Percentiles rank a stretch among this genome's conserved stretches.
Evolutionary conservation across 2,888 invertebrate genomes (phyloP).

Genomic region (Pachycephus smyrnensis): DNA sequence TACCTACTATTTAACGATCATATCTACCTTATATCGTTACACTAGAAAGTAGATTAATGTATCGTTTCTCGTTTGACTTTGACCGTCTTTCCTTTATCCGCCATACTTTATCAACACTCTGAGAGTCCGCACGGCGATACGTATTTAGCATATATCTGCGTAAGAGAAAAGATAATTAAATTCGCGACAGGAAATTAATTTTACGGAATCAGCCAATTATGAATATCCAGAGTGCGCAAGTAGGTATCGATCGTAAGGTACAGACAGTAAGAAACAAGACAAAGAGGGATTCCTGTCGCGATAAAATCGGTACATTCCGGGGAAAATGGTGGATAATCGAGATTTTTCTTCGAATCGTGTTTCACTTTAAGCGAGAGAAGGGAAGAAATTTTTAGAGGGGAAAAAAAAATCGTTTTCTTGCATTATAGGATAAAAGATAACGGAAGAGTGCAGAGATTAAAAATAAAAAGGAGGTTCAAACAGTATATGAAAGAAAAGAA

Average conservation of each 20-base stretch:
- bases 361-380: neutral
- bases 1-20: conserved; percentile 18
- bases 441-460: neutral
- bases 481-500: neutral
- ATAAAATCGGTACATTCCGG: neutral
- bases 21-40: conserved; percentile 19
- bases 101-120: neutral
- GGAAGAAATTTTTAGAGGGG: neutral
- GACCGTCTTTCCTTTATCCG: neutral
- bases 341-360: neutral
- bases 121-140: neutral
- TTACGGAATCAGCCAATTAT: neutral
- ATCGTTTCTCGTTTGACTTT: neutral
- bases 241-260: neutral
- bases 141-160: neutral
- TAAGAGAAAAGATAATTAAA: neutral
- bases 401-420: neutral
- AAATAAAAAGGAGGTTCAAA: neutral
- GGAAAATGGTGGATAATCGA: neutral
- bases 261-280: neutral
- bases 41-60: conserved; percentile 17
- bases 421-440: neutral
- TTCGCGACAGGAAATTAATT: neutral
- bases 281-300: neutral
- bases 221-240: neutral